Conservation (phyloP, 2,113 vertebrate species). For the Leucoraja erinaceus region DNA sequence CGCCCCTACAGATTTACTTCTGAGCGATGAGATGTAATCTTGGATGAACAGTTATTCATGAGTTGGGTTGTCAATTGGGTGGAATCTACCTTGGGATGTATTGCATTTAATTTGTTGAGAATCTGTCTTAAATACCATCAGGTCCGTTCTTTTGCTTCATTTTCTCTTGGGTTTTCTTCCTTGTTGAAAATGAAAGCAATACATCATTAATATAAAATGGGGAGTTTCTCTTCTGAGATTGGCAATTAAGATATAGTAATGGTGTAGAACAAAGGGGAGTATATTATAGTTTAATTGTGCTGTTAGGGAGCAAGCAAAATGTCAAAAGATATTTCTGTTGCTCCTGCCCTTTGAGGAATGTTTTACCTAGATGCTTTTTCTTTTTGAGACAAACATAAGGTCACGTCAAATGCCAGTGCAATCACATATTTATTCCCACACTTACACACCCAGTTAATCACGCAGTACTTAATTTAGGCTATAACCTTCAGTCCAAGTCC, state of each 20-base stretch:
- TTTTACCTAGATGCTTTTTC: no score
- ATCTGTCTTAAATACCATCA: background rate
- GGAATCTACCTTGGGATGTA: background rate
- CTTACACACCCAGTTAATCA: no score
- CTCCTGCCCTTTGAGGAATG: no score
- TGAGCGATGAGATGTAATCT: background rate
- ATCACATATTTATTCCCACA: no score
- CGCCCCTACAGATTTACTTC: background rate
- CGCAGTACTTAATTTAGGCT: no score
- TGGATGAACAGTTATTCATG: background rate
- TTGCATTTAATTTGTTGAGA: background rate
- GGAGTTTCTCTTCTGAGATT: background rate
- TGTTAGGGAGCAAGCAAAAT: background rate
- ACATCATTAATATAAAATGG: background rate
- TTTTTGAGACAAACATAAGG: no score
- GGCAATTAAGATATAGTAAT: background rate
- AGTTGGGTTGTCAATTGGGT: background rate
- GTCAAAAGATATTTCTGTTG: background rate
- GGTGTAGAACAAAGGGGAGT: background rate
- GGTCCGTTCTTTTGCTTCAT: background rate
- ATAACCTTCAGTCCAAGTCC: no score
- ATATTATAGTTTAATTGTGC: background rate
- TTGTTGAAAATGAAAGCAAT: background rate
- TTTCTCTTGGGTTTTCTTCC: background rate
- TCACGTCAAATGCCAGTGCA: no score